phyloP scores from a whole-genome alignment of 2,797 vertebrate genomes.

The Anisognathus igniventris region DNA sequence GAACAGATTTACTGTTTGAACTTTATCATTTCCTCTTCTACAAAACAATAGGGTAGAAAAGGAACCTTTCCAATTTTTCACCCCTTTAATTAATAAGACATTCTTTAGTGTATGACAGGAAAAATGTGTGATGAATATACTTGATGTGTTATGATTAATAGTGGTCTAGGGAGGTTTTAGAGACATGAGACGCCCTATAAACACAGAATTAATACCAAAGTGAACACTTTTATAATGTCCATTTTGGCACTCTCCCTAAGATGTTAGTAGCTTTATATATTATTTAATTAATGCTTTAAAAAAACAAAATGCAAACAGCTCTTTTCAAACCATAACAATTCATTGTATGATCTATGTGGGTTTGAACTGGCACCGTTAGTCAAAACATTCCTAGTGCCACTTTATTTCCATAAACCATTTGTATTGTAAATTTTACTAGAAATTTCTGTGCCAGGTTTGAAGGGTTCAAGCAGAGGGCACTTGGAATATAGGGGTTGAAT shows the following conservation, averaged over 20 bases:
- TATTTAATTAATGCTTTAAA: constrained; percentile 53
- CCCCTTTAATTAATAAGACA: constrained; percentile 63
- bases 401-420: constrained; percentile 59
- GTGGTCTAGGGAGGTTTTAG: constrained; percentile 51
- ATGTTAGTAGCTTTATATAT: constrained; percentile 64
- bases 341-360: constrained; percentile 45
- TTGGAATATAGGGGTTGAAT: not conserved
- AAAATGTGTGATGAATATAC: constrained; percentile 58
- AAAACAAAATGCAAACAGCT: constrained; percentile 45
- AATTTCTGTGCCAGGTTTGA: constrained; percentile 4
- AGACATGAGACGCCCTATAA: constrained; percentile 65
- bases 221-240: constrained; percentile 66
- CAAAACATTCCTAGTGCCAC: constrained; percentile 61
- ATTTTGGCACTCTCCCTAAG: constrained; percentile 57
- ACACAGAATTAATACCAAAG: constrained; percentile 60
- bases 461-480: constrained; percentile 33
- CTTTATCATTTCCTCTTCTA: constrained; percentile 53
- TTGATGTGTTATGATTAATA: constrained; percentile 69
- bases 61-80: constrained; percentile 55
- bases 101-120: constrained; percentile 44
- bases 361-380: constrained; percentile 48
- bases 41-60: constrained; percentile 56
- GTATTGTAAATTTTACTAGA: constrained; percentile 48
- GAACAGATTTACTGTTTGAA: constrained; percentile 40
- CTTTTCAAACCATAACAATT: constrained; percentile 55